phyloP scores from a whole-genome alignment of 2,113 vertebrate genomes.

The Epinephelus moara region DNA sequence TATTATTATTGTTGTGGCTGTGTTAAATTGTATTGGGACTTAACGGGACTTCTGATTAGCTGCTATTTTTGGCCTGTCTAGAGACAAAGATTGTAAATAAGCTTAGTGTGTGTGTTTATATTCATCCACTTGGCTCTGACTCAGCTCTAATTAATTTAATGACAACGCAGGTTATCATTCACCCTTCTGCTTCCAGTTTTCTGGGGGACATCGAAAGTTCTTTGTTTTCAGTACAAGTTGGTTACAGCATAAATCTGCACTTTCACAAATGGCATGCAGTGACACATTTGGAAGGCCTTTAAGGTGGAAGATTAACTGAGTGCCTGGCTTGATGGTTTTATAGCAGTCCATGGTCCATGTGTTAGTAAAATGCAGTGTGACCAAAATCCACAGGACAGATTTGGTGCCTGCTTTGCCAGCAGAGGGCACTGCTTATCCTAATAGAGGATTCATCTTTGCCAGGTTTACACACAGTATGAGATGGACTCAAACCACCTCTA shows the following conservation, averaged over 20 bases:
- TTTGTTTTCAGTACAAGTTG: not conserved
- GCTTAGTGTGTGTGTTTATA: not conserved
- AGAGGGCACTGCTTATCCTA: constrained; percentile 2
- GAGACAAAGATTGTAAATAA: constrained; percentile 1
- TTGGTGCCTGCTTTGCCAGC: not conserved
- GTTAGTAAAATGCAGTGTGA: not conserved
- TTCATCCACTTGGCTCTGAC: constrained; percentile 22
- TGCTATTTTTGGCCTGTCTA: not conserved
- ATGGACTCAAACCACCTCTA: not conserved
- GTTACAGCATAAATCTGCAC: not conserved
- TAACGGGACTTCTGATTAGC: not conserved
- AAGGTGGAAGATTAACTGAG: constrained; percentile 12
- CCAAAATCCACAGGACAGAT: not conserved
- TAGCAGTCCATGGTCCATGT: constrained; percentile 6
- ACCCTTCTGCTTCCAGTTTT: not conserved
- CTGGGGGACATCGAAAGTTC: not conserved
- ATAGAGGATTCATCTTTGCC: not conserved
- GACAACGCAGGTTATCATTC: constrained; percentile 14
- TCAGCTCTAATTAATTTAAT: constrained; percentile 34
- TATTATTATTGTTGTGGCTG: no score
- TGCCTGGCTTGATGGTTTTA: not conserved
- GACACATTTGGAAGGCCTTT: not conserved
- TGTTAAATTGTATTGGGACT: not conserved
- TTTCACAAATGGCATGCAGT: not conserved
- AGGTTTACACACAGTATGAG: not conserved